Evolutionary conservation across 2,797 vertebrate species (phyloP).

Genomic region (Pseudocheirus occidentalis): DNA sequence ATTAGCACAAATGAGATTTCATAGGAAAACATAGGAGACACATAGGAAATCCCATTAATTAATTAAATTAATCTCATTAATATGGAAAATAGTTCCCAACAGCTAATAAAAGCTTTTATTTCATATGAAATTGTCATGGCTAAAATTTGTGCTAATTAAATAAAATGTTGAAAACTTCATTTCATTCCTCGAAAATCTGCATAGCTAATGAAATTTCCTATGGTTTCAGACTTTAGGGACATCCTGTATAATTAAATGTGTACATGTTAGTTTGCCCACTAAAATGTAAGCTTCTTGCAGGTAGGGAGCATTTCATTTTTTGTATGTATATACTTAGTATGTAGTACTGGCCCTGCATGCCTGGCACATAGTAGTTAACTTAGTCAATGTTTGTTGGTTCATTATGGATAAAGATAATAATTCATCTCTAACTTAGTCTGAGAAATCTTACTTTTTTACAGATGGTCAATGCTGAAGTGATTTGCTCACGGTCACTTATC

Average conservation of each 20-base stretch:
- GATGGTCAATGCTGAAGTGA: neutral
- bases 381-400: neutral
- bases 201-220: too few species aligned
- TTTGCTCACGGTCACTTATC: neutral
- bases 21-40: too few species aligned
- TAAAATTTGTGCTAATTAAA: too few species aligned
- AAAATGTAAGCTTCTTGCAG: neutral
- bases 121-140: too few species aligned
- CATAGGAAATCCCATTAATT: too few species aligned
- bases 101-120: too few species aligned
- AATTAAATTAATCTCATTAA: too few species aligned
- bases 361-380: neutral
- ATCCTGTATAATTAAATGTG: neutral
- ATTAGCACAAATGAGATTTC: too few species aligned
- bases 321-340: neutral
- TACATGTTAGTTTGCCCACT: neutral
- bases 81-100: too few species aligned
- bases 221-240: too few species aligned
- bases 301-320: neutral
- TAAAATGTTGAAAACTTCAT: too few species aligned
- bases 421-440: neutral
- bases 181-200: too few species aligned
- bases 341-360: neutral
- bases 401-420: neutral
- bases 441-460: neutral